phyloP scores from a whole-genome alignment of 2,113 vertebrate species.

The Muntiacus muntjak region DNA sequence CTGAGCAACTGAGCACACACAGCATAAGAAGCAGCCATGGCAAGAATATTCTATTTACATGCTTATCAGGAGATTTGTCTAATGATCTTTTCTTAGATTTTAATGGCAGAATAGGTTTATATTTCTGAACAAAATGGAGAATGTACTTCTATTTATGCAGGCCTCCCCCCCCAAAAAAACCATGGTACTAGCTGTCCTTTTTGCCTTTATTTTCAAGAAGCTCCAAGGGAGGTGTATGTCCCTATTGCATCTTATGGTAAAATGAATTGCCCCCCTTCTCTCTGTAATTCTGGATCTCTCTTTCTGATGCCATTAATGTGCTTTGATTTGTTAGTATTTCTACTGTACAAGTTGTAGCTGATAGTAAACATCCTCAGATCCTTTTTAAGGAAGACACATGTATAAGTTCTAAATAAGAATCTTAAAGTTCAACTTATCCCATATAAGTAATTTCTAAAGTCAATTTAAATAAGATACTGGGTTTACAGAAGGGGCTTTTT shows the following conservation, averaged over 20 bases:
- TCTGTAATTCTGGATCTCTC: background rate
- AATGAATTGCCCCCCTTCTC: background rate
- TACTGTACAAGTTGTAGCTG: background rate
- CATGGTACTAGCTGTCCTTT: background rate
- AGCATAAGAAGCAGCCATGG: background rate
- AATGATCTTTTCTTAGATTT: background rate
- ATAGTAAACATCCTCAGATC: background rate
- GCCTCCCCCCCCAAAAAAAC: background rate
- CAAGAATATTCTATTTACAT: background rate
- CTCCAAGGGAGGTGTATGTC: background rate
- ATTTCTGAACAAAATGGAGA: background rate
- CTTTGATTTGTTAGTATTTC: background rate
- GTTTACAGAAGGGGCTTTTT: background rate
- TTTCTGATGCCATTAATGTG: background rate
- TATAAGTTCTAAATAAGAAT: slow-evolving; percentile 24
- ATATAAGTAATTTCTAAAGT: background rate
- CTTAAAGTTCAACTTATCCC: background rate
- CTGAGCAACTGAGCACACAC: background rate
- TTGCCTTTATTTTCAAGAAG: background rate
- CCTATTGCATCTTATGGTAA: background rate
- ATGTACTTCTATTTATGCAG: background rate
- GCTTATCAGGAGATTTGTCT: background rate
- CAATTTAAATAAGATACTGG: background rate
- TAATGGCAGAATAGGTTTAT: background rate
- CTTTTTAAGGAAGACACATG: slow-evolving; percentile 6